Conservation (phyloP, 2,888 invertebrate species). For the Amphipyra tragopoginis region DNA sequence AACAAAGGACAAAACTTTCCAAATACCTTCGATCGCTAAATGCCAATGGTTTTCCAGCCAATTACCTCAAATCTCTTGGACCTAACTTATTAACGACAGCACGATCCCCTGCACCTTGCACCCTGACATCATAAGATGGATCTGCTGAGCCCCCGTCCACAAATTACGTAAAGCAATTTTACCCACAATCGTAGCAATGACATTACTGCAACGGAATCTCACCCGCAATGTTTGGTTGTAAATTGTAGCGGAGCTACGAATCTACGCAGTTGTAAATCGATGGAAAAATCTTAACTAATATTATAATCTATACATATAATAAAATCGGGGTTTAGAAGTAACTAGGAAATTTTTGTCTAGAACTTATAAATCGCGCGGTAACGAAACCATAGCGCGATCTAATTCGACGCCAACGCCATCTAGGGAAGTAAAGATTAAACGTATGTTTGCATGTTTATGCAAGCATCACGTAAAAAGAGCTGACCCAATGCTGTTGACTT, state of each 20-base stretch:
- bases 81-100: conserved; percentile 65
- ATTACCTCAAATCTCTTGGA: conserved; percentile 62
- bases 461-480: too few species aligned
- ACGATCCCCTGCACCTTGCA: conserved; percentile 61
- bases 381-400: too few species aligned
- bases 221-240: conserved; percentile 73
- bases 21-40: conserved; percentile 40
- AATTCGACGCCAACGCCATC: too few species aligned
- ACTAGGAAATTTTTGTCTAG: too few species aligned
- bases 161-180: conserved; percentile 87
- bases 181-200: conserved; percentile 83
- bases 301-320: too few species aligned
- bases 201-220: conserved; percentile 82
- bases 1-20: conserved; percentile 40
- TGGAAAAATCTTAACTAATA: too few species aligned
- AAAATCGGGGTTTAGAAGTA: too few species aligned
- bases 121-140: conserved; percentile 76
- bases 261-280: not conserved
- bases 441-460: too few species aligned
- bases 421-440: too few species aligned
- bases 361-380: too few species aligned
- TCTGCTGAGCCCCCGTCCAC: conserved; percentile 71
- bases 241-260: conserved; percentile 67
- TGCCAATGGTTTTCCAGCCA: conserved; percentile 56
- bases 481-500: too few species aligned